Conservation (phyloP, 2,888 invertebrate genomes). For the Scaptomyza tumidula region DNA sequence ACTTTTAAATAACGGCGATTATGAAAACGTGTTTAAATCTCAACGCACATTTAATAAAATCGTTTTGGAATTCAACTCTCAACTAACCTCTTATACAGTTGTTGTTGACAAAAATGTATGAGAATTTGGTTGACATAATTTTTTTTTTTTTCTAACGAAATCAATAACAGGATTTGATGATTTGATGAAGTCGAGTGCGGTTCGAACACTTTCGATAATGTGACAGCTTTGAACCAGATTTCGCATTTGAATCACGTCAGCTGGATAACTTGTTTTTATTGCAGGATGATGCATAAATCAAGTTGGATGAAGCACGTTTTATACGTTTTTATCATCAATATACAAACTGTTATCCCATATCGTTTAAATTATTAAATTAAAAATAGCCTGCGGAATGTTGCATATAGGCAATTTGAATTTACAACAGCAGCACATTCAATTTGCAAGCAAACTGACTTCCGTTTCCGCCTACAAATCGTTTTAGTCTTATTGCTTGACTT, state of each 20-base stretch:
- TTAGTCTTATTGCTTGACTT: conserved; percentile 1
- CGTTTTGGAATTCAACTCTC: background rate
- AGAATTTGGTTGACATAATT: background rate
- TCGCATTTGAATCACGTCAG: background rate
- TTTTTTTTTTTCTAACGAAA: background rate
- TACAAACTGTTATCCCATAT: background rate
- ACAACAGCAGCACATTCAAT: background rate
- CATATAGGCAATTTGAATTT: background rate
- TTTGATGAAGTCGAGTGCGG: conserved; percentile 8
- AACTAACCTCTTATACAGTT: conserved; percentile 14
- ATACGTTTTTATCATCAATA: background rate
- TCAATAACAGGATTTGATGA: conserved; percentile 16
- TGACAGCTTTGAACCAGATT: conserved; percentile 24
- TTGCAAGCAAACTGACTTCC: conserved; percentile 2
- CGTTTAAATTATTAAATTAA: background rate
- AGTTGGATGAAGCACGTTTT: conserved; percentile 1
- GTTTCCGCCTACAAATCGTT: conserved; percentile 10
- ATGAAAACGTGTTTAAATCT: conserved; percentile 46
- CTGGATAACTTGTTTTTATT: conserved; percentile 22
- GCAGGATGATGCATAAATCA: conserved; percentile 43
- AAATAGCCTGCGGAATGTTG: background rate
- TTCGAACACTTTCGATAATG: conserved; percentile 6
- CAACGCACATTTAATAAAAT: background rate
- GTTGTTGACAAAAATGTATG: background rate
- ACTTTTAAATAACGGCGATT: conserved; percentile 43